Evolutionary conservation across 2,888 invertebrate species (phyloP), one percentile per base, ranked within the genome.

Genomic region (Allolobophora icterica): DNA sequence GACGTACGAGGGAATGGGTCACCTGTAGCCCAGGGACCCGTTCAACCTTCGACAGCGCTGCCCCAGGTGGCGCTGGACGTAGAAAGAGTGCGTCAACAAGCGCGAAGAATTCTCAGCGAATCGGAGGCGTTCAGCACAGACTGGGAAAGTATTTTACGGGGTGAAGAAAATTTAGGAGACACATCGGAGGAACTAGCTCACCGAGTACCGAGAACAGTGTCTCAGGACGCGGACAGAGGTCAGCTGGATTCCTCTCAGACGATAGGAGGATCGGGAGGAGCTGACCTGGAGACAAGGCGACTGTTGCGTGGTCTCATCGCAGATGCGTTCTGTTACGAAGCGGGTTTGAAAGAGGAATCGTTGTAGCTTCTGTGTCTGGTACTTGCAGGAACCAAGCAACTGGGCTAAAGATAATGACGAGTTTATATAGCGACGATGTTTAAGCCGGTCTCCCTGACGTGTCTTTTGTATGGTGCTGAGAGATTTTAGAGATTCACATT

Each of bases 51-150:
- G 30, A 71, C n/a, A n/a, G 71, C 71, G n/a, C 30, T 71, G 71
- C 52, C 52, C 52, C 21, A 52, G 52, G 24, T 1, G 2, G 6
- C n/a, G 17, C 0, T 71, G n/a, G 71, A 30, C 11, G 71, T 71
- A 17, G 71, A 71, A 71, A n/a, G 13, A 8, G 71, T 71, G 15
- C 71, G 71, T 71, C 71, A 71, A n/a, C 30, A 71, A n/a, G 71
- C 71, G 71, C 71, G 71, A 4, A 71, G 71, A n/a, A 71, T 71
- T 71, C 71, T 71, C 71, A 71, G 71, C 71, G 71, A 71, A n/a
- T 71, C 71, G 71, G 71, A 71, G 71, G 71, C 71, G n/a, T 71
- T 71, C n/a, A n/a, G n/a, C n/a, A 71, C n/a, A n/a, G 71, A 71
- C 71, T 71, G 71, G 71, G 71, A 71, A n/a, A n/a, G 71, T n/a